Evolutionary conservation across 2,797 vertebrate species (phyloP), one percentile per base, ranked within the genome.

Genomic region (Lepus townsendii): DNA sequence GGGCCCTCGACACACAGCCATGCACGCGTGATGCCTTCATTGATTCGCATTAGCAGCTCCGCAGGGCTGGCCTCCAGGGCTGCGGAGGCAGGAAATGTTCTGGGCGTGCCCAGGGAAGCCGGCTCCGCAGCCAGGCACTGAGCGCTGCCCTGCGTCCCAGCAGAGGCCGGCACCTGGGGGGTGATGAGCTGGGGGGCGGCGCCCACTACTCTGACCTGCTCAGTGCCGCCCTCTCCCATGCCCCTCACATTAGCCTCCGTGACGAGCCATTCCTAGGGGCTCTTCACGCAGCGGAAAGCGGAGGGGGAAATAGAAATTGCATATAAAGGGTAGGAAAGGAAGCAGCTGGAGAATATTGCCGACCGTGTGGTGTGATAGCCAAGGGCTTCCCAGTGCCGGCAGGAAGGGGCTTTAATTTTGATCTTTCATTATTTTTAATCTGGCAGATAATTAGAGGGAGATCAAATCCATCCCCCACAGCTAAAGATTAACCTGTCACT

Each of bases 401-500:
- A 82, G 93, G 97, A 97, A 96, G 96, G 96, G 88, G 94, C 97
- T 96, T 98, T 96, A 97, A 97, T 98, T 97, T 97, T 97, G 95
- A 96, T 96, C 98, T 97, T 97, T 98, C 96, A 94, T 98, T 98
- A 97, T 97, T 98, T 98, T 98, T 98, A 98, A 98, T 98, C 97
- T 97, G 95, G 93, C 95, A 98, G 96, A 97, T 98, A 98, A 98
- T 98, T 98, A 98, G 97, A 97, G 92, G 94, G 88, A 98, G 97
- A 98, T 97, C 95, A 98, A 97, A 97, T 93, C 94, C 91, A 57
- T 96, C 95, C 96, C 42, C 94, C 92, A 92, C 68, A 96, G 97
- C 92, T 84, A 83, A 96, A 95, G 94, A 97, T 97, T 97, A 97
- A 97, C 97, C 96, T 96, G 93, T 91, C 73, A 69, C 22, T 93